These are phyloP conservation scores for Lichenostomus cassidix DNA, from an alignment of 2,113 vertebrate genomes.

Conservation along the genomic window DNA sequence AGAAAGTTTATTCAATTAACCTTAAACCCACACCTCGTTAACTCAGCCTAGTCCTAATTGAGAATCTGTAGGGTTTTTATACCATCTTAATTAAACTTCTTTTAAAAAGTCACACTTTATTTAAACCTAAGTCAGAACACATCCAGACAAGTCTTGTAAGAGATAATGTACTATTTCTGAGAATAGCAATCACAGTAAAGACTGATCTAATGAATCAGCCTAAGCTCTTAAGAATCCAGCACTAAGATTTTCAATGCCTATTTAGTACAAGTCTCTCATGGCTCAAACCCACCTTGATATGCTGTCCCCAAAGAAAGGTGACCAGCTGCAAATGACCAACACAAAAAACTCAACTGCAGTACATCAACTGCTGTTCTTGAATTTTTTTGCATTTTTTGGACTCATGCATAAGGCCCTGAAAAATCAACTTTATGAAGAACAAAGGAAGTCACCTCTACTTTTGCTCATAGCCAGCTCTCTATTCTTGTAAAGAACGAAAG, in stretches of 20 bases:
- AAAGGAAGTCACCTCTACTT: not conserved
- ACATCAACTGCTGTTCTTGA: not conserved
- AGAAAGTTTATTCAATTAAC: not conserved
- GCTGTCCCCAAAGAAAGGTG: not conserved
- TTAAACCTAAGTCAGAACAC: not conserved
- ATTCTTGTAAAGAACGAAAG: not conserved
- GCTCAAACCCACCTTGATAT: not conserved
- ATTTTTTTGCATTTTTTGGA: not conserved
- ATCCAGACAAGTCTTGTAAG: not conserved
- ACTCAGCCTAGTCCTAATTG: not conserved
- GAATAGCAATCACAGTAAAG: not conserved
- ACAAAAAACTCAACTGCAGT: not conserved
- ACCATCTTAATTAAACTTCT: not conserved
- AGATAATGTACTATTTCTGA: not conserved
- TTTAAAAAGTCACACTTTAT: not conserved
- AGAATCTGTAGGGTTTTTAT: not conserved
- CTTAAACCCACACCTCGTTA: not conserved
- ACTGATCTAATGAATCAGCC: not conserved
- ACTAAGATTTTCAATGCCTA: not conserved
- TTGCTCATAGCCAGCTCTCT: not conserved
- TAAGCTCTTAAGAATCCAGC: not conserved
- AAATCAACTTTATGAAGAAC: not conserved
- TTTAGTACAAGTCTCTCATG: not conserved
- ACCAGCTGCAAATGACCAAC: not conserved
- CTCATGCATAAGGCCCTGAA: not conserved